These are phyloP conservation scores for Acrocephalus scirpaceus DNA, from an alignment of 2,797 vertebrate genomes.

Conservation along the genomic window DNA sequence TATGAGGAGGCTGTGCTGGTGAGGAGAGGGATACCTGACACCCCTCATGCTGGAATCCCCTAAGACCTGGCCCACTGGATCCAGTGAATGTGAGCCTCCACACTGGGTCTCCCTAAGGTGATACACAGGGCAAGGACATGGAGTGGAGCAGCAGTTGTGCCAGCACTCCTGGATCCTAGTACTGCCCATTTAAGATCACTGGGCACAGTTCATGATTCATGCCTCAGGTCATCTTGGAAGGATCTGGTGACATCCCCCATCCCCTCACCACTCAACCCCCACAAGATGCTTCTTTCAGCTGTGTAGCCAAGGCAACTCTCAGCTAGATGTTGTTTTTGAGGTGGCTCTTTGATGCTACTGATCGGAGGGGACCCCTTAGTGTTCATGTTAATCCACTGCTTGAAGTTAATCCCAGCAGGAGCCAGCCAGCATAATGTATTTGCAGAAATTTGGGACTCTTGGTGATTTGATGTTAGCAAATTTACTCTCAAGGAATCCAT, in stretches of 20 bases:
- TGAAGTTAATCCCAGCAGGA: neutral
- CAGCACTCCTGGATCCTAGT: neutral
- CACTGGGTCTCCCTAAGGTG: rapidly evolving
- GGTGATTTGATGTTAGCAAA: neutral
- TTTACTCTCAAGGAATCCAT: neutral
- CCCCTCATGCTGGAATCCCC: rapidly evolving
- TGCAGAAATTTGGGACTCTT: neutral
- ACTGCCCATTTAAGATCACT: neutral
- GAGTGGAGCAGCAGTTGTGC: neutral
- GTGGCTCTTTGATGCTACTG: neutral
- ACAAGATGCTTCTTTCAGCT: neutral
- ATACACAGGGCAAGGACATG: neutral
- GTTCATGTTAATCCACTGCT: neutral
- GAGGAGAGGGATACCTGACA: neutral
- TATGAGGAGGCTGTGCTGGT: neutral
- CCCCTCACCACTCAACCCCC: neutral
- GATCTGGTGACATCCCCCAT: neutral
- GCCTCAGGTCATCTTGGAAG: neutral
- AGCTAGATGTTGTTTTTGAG: neutral
- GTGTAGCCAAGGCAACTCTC: neutral
- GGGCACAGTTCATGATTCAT: neutral
- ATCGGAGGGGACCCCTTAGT: neutral
- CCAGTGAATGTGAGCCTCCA: neutral
- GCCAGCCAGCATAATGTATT: neutral
- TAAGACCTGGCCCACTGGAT: neutral